Conservation (phyloP, 2,797 vertebrate species). For the Hydrophis major region DNA sequence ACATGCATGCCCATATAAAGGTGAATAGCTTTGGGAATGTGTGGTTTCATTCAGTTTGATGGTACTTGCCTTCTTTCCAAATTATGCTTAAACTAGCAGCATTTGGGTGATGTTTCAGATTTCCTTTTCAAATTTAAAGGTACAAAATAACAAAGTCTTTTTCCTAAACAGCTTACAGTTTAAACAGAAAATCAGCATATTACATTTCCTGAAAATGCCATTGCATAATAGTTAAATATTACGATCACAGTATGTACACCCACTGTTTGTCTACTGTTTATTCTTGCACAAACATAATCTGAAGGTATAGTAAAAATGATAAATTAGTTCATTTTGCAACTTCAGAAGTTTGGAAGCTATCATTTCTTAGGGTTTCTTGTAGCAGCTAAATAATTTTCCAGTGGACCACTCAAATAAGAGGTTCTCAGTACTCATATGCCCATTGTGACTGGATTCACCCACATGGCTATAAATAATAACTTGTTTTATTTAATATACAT, state of each 20-base stretch:
- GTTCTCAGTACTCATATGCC: neutral
- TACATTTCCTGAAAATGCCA: conserved; percentile 1
- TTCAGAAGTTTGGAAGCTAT: neutral
- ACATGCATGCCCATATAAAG: neutral
- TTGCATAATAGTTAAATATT: conserved; percentile 30
- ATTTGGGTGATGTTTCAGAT: neutral
- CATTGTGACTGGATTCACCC: neutral
- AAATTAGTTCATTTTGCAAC: neutral
- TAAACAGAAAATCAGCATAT: neutral
- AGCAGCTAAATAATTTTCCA: neutral
- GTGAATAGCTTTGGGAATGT: neutral
- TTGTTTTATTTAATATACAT: neutral
- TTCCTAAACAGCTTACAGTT: conserved; percentile 1
- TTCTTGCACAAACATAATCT: neutral
- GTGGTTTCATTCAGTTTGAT: neutral
- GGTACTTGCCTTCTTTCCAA: neutral
- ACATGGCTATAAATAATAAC: neutral
- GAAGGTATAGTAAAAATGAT: neutral
- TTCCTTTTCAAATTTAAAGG: conserved; percentile 1
- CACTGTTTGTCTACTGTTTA: neutral
- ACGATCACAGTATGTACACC: neutral
- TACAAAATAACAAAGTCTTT: conserved; percentile 5
- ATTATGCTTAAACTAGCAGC: neutral
- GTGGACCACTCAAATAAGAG: neutral
- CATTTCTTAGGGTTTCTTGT: neutral